These are phyloP conservation scores for Epinotia brunnichana DNA, from an alignment of 2,888 invertebrate genomes.

Conservation along the genomic window DNA sequence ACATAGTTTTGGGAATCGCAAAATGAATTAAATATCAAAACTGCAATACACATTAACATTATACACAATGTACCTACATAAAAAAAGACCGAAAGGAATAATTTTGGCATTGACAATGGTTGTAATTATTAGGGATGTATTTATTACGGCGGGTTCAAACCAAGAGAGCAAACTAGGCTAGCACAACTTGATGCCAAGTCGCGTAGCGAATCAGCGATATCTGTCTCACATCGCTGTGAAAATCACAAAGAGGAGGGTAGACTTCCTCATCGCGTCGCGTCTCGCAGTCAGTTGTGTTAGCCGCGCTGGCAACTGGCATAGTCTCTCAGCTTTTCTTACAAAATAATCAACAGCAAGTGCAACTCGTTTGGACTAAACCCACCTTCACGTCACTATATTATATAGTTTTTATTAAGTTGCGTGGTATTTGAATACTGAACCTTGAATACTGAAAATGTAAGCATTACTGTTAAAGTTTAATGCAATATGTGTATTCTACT, in stretches of 20 bases:
- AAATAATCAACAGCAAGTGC: not conserved
- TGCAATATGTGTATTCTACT: too few relatives aligned
- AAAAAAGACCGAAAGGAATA: not conserved
- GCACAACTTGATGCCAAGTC: too few relatives aligned
- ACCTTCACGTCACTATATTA: not conserved
- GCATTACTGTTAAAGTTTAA: not conserved
- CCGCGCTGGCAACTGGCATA: not conserved
- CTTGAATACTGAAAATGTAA: not conserved
- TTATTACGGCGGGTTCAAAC: not conserved
- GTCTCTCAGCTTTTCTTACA: not conserved
- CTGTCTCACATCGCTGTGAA: too few relatives aligned
- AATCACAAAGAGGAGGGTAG: too few relatives aligned
- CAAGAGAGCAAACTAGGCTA: not conserved
- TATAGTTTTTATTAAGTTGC: not conserved
- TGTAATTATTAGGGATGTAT: not conserved
- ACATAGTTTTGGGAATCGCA: too few relatives aligned
- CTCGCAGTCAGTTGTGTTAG: too few relatives aligned
- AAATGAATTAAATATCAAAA: too few relatives aligned
- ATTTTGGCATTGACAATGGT: not conserved
- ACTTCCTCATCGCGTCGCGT: too few relatives aligned
- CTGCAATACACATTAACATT: too few relatives aligned
- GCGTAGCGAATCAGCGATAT: too few relatives aligned
- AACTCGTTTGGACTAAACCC: not conserved
- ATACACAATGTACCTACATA: not conserved
- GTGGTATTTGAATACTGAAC: not conserved